Conservation (phyloP, 2,113 vertebrate species). For the Piaya cayana region DNA sequence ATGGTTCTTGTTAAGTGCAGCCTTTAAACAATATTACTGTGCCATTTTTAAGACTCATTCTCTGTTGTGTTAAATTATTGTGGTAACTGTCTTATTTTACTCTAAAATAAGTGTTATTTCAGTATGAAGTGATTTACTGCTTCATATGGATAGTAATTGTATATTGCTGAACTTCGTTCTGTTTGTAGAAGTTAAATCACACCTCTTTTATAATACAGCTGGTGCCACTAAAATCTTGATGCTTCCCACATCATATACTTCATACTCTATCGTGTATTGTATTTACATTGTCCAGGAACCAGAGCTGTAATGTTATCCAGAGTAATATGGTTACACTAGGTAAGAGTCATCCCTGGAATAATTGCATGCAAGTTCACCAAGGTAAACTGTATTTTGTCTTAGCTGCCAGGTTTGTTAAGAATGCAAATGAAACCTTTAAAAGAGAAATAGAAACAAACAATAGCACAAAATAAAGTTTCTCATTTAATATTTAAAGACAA, state of each 20-base stretch:
- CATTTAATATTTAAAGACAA: neutral
- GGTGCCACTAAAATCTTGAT: neutral
- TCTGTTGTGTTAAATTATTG: neutral
- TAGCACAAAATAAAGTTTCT: constrained; percentile 5
- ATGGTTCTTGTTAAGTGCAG: neutral
- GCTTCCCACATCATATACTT: neutral
- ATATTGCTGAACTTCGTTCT: neutral
- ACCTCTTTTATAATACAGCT: neutral
- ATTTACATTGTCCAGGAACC: neutral
- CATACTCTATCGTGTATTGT: fast-evolving
- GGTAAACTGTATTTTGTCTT: neutral
- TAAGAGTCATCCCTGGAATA: neutral
- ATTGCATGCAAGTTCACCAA: neutral
- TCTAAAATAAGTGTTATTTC: neutral
- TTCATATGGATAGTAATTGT: neutral
- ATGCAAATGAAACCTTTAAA: constrained; percentile 33
- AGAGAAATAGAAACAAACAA: constrained; percentile 43
- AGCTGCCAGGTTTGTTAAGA: neutral
- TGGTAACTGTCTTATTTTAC: neutral
- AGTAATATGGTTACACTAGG: neutral
- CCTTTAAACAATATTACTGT: neutral
- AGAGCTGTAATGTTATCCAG: neutral
- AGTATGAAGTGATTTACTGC: neutral
- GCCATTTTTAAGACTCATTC: neutral
- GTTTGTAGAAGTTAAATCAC: neutral